Conservation (phyloP, 2,888 invertebrate species). For the Cantharis rufa region DNA sequence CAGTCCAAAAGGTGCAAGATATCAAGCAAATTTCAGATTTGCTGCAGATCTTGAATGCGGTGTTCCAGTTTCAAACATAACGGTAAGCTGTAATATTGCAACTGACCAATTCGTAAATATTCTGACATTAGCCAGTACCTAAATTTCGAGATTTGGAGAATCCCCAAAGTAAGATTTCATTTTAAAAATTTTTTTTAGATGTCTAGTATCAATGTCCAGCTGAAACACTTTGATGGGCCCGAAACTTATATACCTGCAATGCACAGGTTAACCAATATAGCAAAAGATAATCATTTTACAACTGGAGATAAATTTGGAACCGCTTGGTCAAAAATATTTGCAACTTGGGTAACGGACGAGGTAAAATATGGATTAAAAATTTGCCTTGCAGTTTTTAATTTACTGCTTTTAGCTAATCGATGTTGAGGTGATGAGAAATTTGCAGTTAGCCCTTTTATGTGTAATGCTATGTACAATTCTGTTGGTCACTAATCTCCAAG, state of each 20-base stretch:
- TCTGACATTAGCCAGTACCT: too few relatives aligned
- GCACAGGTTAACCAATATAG: constrained; percentile 65
- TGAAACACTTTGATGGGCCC: constrained; percentile 64
- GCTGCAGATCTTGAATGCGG: constrained; percentile 66
- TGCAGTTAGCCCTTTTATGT: constrained; percentile 74
- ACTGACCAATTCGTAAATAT: too few relatives aligned
- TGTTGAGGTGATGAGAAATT: constrained; percentile 74
- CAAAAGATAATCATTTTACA: constrained; percentile 62
- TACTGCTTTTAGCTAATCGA: constrained; percentile 63
- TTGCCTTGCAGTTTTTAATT: neutral
- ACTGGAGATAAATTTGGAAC: constrained; percentile 66
- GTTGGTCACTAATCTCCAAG: constrained; percentile 75
- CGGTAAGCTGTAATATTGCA: constrained; percentile 47
- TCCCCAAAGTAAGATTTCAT: too few relatives aligned
- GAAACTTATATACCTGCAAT: constrained; percentile 74
- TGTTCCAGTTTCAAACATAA: constrained; percentile 60
- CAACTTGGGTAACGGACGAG: constrained; percentile 79
- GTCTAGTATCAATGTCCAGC: constrained; percentile 67
- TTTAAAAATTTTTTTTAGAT: constrained; percentile 51
- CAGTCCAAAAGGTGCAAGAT: constrained; percentile 70
- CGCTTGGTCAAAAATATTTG: constrained; percentile 74
- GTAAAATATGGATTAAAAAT: constrained; percentile 45
- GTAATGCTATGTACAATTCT: constrained; percentile 79
- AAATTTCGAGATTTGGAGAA: too few relatives aligned
- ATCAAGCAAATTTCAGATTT: constrained; percentile 71